Conservation (phyloP, 2,797 vertebrate species). For the Ctenopoma kingsleyae region DNA sequence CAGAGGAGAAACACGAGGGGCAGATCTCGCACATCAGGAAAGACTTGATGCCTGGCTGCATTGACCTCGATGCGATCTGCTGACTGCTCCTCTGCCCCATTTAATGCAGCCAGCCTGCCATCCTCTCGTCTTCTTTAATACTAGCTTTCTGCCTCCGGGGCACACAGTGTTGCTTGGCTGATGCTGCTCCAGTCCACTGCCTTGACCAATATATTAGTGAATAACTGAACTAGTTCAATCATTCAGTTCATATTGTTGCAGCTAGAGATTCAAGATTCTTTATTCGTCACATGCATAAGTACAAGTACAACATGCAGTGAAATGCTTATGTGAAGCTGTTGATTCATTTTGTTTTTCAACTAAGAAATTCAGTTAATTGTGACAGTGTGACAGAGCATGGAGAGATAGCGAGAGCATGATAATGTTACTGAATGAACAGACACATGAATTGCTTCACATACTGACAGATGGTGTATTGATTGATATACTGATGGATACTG, state of each 20-base stretch:
- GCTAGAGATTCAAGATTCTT: no score
- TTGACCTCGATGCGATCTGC: constrained; percentile 60
- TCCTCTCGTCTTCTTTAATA: constrained; percentile 39
- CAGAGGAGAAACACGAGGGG: constrained; percentile 55
- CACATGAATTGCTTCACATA: no score
- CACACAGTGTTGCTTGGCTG: constrained; percentile 45
- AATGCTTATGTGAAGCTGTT: neutral
- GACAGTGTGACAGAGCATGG: no score
- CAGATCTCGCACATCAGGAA: constrained; percentile 79
- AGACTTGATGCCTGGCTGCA: constrained; percentile 69
- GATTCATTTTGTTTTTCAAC: constrained; percentile 1
- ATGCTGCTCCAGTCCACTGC: constrained; percentile 14
- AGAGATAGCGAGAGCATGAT: neutral
- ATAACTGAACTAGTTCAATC: constrained; percentile 15
- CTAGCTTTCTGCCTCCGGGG: constrained; percentile 56
- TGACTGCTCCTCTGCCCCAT: constrained; percentile 69
- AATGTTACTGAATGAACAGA: neutral
- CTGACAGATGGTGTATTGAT: no score
- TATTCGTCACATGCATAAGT: no score
- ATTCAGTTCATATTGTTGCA: constrained; percentile 17
- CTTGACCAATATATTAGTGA: constrained; percentile 8
- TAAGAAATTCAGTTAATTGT: neutral
- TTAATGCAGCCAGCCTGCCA: constrained; percentile 59
- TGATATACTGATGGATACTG: neutral
- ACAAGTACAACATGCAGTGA: no score